These are phyloP conservation scores for Drosophila kuntzei DNA, from an alignment of 2,888 invertebrate species.

Conservation along the genomic window DNA sequence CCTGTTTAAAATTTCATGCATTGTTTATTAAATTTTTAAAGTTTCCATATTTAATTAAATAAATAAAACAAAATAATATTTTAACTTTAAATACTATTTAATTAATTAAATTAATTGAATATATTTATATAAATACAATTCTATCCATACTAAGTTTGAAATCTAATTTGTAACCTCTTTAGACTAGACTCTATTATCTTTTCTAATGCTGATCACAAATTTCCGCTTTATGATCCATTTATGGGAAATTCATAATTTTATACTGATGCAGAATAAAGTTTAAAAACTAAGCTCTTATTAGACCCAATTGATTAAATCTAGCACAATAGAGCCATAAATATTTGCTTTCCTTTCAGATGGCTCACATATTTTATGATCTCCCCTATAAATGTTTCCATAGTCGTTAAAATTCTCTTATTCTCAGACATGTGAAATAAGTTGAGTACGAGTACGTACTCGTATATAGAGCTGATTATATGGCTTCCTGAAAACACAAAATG, in stretches of 20 bases:
- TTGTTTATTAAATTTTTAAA: not conserved
- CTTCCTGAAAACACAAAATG: conserved; percentile 42
- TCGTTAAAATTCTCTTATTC: conserved; percentile 13
- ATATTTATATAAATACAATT: too few relatives aligned
- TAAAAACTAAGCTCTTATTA: not conserved
- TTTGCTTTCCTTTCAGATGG: not conserved
- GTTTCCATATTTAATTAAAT: too few relatives aligned
- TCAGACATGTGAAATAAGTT: not conserved
- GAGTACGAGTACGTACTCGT: not conserved
- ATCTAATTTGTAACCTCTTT: not conserved
- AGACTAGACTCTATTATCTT: too few relatives aligned
- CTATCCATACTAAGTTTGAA: not conserved
- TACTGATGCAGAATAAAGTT: not conserved
- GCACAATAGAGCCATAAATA: conserved; percentile 16
- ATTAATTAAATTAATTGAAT: too few relatives aligned
- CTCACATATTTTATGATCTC: conserved; percentile 24
- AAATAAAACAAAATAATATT: too few relatives aligned
- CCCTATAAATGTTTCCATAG: conserved; percentile 20
- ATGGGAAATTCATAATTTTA: not conserved
- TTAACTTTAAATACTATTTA: too few relatives aligned
- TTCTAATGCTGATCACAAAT: not conserved
- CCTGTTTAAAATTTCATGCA: not conserved
- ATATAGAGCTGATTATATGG: conserved; percentile 32
- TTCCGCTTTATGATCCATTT: not conserved
- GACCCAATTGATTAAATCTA: not conserved